Evolutionary conservation across 1,140 invertebrate genomes (phyloP).

Genomic region (Trachelipus rathkii): DNA sequence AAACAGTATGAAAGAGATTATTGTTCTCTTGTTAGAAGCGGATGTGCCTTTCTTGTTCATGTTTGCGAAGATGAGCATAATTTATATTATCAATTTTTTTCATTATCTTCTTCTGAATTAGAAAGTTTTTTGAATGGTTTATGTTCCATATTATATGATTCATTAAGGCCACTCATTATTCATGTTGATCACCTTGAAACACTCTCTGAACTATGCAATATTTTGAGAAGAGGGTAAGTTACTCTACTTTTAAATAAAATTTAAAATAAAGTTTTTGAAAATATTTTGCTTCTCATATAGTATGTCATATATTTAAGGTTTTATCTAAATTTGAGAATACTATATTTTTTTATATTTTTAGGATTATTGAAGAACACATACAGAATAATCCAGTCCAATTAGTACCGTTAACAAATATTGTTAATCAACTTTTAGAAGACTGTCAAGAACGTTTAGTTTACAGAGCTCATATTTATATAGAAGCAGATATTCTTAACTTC

Average conservation of each 20-base stretch:
- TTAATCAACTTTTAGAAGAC: constrained; percentile 86
- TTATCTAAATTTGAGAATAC: not conserved
- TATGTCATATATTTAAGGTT: constrained; percentile 7
- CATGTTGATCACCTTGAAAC: constrained; percentile 97
- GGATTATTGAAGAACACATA: constrained; percentile 93
- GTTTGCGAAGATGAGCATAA: constrained; percentile 87
- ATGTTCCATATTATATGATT: constrained; percentile 87
- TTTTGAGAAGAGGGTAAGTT: constrained; percentile 60
- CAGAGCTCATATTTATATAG: constrained; percentile 87
- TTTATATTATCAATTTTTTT: constrained; percentile 63
- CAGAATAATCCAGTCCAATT: constrained; percentile 73
- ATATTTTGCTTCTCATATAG: not conserved
- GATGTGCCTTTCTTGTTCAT: constrained; percentile 83
- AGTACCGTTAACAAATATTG: constrained; percentile 76
- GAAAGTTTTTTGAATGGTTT: constrained; percentile 69
- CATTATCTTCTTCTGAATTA: constrained; percentile 31
- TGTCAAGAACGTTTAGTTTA: constrained; percentile 95
- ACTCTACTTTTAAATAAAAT: constrained; percentile 16
- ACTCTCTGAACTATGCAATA: constrained; percentile 90
- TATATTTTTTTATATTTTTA: constrained; percentile 56
- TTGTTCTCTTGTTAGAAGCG: constrained; percentile 78
- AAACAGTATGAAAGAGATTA: constrained; percentile 72
- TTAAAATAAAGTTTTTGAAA: not conserved
- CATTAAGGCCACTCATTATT: constrained; percentile 88
- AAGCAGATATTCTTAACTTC: constrained; percentile 74